phyloP scores from a whole-genome alignment of 2,888 invertebrate genomes.

The Drosophila multiciliata region DNA sequence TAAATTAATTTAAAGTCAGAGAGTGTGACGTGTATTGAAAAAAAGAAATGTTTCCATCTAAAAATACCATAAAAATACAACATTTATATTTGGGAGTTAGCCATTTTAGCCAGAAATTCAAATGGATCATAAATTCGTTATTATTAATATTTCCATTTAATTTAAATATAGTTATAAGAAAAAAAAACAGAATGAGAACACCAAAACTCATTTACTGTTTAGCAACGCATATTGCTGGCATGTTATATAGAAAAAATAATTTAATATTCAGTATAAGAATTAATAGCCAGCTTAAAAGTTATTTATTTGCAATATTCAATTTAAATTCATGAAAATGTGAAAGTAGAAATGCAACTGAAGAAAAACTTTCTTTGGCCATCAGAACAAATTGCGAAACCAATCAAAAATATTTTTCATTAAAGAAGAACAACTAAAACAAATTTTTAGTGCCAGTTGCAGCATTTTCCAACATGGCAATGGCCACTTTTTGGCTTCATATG shows the following conservation, averaged over 20 bases:
- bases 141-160: not conserved
- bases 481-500: conserved; percentile 42
- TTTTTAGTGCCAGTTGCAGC: not conserved
- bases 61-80: not conserved
- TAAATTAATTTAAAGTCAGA: not conserved
- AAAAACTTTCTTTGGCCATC: conserved; percentile 5
- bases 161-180: not conserved
- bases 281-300: not conserved
- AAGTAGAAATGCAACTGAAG: not conserved
- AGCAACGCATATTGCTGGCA: not conserved
- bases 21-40: not conserved
- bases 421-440: conserved; percentile 1
- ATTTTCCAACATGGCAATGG: not conserved
- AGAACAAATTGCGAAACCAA: conserved; percentile 20
- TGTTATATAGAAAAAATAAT: not conserved
- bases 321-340: not conserved
- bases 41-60: not conserved
- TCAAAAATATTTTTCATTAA: conserved; percentile 27
- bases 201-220: not conserved
- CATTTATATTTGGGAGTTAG: not conserved
- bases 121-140: not conserved
- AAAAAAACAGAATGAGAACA: not conserved
- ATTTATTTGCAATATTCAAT: not conserved
- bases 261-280: not conserved
- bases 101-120: not conserved